Evolutionary conservation across 2,797 vertebrate species (phyloP).

Genomic region (Aphelocoma californica): DNA sequence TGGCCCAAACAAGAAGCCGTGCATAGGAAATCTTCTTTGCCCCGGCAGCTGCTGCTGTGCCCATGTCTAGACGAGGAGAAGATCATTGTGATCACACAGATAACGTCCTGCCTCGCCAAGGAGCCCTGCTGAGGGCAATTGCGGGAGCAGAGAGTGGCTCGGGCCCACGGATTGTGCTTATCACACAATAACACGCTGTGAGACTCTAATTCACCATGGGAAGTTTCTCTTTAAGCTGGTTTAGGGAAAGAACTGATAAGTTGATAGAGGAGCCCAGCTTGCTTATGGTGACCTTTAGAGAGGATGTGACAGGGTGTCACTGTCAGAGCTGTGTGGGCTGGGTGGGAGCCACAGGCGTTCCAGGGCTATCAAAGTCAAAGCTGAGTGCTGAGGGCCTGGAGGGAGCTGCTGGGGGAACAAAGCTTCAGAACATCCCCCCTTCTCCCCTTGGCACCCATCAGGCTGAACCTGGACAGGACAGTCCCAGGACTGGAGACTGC

Average conservation of each 20-base stretch:
- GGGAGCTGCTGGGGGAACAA: background rate
- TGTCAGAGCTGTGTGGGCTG: background rate
- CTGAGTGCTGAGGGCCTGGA: background rate
- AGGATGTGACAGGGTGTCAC: constrained; percentile 4
- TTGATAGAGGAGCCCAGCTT: constrained; percentile 21
- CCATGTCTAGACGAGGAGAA: background rate
- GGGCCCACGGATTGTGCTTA: constrained; percentile 17
- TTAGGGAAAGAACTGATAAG: background rate
- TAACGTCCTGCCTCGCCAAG: background rate
- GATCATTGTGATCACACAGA: background rate
- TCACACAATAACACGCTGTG: constrained; percentile 30
- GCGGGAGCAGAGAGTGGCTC: background rate
- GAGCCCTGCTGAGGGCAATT: background rate
- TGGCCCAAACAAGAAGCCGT: background rate
- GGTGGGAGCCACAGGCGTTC: background rate
- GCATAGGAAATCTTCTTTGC: background rate
- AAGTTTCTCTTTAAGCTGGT: constrained; percentile 36
- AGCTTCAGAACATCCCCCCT: background rate
- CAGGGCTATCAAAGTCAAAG: background rate
- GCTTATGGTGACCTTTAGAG: constrained; percentile 44
- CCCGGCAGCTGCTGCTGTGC: background rate
- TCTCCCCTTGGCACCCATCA: background rate
- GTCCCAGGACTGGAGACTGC: background rate
- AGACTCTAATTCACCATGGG: constrained; percentile 35
- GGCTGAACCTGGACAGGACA: background rate